Conservation (phyloP, 2,797 vertebrate genomes). For the Strix occidentalis region DNA sequence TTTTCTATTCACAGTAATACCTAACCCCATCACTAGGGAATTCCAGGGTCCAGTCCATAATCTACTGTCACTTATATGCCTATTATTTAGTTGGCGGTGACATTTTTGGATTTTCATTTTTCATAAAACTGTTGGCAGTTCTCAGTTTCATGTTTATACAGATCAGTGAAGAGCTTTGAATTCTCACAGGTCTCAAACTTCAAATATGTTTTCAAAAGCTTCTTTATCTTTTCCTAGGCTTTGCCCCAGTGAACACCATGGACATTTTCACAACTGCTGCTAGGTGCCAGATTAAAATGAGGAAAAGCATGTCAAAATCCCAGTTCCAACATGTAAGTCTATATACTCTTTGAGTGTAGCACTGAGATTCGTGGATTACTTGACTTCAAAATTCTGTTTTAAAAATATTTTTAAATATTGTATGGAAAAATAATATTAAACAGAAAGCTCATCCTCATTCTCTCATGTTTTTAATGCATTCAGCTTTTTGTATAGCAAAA, state of each 20-base stretch:
- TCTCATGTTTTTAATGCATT: background rate
- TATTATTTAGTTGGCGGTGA: background rate
- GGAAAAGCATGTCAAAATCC: background rate
- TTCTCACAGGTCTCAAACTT: background rate
- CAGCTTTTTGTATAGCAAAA: background rate
- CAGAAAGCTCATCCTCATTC: background rate
- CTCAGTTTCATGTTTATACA: background rate
- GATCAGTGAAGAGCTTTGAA: background rate
- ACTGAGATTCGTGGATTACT: background rate
- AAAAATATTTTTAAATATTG: background rate
- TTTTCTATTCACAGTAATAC: background rate
- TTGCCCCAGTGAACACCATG: background rate
- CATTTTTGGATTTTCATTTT: background rate
- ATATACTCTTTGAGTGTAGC: background rate
- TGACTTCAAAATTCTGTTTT: background rate
- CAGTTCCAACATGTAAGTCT: background rate
- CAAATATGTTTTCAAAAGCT: background rate
- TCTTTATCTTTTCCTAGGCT: background rate
- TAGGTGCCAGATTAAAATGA: background rate
- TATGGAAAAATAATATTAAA: background rate
- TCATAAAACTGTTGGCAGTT: background rate
- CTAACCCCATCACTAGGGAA: background rate
- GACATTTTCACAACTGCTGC: background rate
- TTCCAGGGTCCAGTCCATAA: background rate
- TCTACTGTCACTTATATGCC: background rate